Evolutionary conservation across 2,888 invertebrate species (phyloP).

Genomic region (Imbricaverruca yamaguchii): DNA sequence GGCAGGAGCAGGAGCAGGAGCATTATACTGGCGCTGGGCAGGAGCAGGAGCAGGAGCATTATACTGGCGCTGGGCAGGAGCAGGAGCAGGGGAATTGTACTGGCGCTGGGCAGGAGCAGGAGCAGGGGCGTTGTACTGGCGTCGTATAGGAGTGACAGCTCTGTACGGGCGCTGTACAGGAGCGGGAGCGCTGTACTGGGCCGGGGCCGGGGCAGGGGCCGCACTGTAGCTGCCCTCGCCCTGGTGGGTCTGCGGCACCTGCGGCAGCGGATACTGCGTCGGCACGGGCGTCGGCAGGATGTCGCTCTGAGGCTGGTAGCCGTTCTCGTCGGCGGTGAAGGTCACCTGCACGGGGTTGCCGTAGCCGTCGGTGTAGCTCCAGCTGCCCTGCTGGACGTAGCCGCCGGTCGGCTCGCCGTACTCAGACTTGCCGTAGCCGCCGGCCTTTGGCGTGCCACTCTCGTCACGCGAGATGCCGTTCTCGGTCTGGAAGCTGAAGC

Average conservation of each 20-base stretch:
- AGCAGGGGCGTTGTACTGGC: background rate
- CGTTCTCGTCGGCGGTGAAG: slow-evolving; percentile 10
- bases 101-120: background rate
- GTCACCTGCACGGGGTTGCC: slow-evolving; percentile 7
- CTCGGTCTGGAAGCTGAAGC: slow-evolving; percentile 6
- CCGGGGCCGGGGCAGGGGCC: background rate
- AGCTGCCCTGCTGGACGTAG: slow-evolving; percentile 13
- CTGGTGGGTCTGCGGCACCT: background rate
- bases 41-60: background rate
- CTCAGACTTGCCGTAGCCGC: background rate
- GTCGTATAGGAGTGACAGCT: background rate
- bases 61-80: background rate
- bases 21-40: background rate
- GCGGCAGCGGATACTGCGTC: background rate
- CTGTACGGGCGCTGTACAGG: background rate
- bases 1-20: background rate
- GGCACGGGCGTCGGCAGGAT: background rate
- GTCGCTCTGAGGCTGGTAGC: slow-evolving; percentile 1
- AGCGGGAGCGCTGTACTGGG: background rate
- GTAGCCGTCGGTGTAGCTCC: slow-evolving; percentile 14
- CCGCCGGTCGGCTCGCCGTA: background rate
- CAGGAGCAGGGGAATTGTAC: background rate
- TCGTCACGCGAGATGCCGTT: slow-evolving; percentile 4
- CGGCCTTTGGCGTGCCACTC: background rate
- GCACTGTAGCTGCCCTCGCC: background rate